Conservation (phyloP, 2,888 invertebrate genomes). For the Epistrophe eligans region DNA sequence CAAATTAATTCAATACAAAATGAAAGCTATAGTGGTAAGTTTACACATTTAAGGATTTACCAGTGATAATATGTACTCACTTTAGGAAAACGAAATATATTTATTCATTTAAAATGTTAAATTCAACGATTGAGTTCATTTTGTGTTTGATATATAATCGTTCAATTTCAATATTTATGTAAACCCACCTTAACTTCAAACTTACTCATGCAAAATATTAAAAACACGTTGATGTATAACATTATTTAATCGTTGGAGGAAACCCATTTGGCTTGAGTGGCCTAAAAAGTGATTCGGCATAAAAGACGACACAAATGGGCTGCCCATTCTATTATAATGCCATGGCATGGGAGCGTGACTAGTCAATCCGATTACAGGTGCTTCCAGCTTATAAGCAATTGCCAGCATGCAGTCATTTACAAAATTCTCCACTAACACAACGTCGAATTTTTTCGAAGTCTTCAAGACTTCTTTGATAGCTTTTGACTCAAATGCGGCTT, state of each 20-base stretch:
- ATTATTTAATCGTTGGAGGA: constrained; percentile 84
- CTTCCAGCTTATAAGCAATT: constrained; percentile 86
- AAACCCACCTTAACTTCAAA: not conserved
- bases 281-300: constrained; percentile 85
- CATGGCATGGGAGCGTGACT: constrained; percentile 87
- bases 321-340: constrained; percentile 85
- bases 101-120: too few relatives aligned
- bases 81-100: too few relatives aligned
- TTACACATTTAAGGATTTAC: too few relatives aligned
- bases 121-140: too few relatives aligned
- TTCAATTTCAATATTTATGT: too few relatives aligned
- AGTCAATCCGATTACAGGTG: constrained; percentile 86
- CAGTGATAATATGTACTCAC: too few relatives aligned
- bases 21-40: too few relatives aligned
- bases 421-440: constrained; percentile 88
- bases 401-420: constrained; percentile 88
- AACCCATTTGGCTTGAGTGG: constrained; percentile 82
- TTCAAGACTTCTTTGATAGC: constrained; percentile 77
- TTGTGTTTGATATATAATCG: too few relatives aligned
- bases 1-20: not conserved
- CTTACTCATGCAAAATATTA: constrained; percentile 78
- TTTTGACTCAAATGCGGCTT: constrained; percentile 79
- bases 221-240: constrained; percentile 77
- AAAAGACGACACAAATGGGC: constrained; percentile 85
- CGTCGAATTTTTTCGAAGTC: constrained; percentile 85